Base-by-base conservation (phyloP, 2,797 vertebrate species). In the Cercopithecus neglectus region DNA sequence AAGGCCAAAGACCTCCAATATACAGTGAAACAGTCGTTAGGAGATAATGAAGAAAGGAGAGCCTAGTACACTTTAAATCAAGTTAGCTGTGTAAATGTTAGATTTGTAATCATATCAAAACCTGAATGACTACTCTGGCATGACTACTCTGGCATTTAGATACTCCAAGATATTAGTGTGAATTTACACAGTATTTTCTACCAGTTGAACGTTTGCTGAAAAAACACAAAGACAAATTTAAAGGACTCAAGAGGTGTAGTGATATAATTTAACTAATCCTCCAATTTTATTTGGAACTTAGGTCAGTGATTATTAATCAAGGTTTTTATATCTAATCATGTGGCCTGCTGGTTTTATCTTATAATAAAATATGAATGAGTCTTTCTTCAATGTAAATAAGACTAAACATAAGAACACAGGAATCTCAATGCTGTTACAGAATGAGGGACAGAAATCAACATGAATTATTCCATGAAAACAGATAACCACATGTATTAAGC, bases 181-280 rank as follows among this genome's bases (percentile, higher is more conserved):
- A 94, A 92, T 48, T 85, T 93, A 95, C 55, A 93, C 7, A 93
- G 74, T 81, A 89, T 93, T 96, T 94, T 94, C 72, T 94, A 88
- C 85, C 48, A 88, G 61, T 78, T 96, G 26, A 93, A 96, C 94
- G 44, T 81, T 22, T 88, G 44, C 61, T 94, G 1, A 48, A 95
- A 94, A 94, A 61, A 59, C 39, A 70, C 17, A 90, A 81, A 91
- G 75, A 86, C 28, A 93, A 89, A 78, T 48, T 78, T 87, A 96
- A 95, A 80, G 46, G 9, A 95, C 30, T 74, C 16, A 78, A 92
- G 41, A 95, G 19, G 26, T 84, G 33, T 2, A 89, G 19, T 39
- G 53, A 85, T 5, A 78, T 50, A 90, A 46, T 30, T 82, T 78
- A 97, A 75, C 41, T 64, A 90, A 72, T 79, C 33, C 2, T 96